Evolutionary conservation across 1,140 invertebrate species (phyloP).

Genomic region (Magallana gigas): DNA sequence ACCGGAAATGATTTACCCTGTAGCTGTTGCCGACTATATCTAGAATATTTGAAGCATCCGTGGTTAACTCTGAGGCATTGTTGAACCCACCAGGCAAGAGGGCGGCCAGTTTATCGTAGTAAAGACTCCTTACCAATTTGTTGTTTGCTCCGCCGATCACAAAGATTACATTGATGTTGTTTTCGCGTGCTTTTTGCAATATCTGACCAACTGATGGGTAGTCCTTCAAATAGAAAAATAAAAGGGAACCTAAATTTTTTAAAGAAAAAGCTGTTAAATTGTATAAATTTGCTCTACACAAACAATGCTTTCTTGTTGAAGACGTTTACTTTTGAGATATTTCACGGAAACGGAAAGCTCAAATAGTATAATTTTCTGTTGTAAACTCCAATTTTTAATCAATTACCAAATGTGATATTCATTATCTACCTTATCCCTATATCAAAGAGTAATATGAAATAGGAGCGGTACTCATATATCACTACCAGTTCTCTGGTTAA

Average conservation of each 20-base stretch:
- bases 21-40: constrained; percentile 92
- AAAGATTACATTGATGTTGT: constrained; percentile 97
- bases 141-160: constrained; percentile 83
- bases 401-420: no score
- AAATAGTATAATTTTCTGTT: no score
- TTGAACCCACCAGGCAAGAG: constrained; percentile 30
- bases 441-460: no score
- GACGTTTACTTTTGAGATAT: no score
- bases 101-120: constrained; percentile 41
- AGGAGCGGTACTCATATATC: no score
- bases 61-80: constrained; percentile 86
- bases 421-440: no score
- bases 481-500: no score
- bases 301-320: no score
- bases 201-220: constrained; percentile 97
- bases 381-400: no score
- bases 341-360: no score
- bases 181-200: constrained; percentile 91
- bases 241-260: neutral
- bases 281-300: no score
- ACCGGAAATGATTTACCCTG: constrained; percentile 15
- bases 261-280: neutral
- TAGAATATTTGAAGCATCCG: constrained; percentile 95
- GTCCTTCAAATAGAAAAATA: constrained; percentile 83
- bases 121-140: neutral